Evolutionary conservation across 2,797 vertebrate genomes (phyloP), one percentile per base, ranked within the genome.

Genomic region (Tangara arthus): DNA sequence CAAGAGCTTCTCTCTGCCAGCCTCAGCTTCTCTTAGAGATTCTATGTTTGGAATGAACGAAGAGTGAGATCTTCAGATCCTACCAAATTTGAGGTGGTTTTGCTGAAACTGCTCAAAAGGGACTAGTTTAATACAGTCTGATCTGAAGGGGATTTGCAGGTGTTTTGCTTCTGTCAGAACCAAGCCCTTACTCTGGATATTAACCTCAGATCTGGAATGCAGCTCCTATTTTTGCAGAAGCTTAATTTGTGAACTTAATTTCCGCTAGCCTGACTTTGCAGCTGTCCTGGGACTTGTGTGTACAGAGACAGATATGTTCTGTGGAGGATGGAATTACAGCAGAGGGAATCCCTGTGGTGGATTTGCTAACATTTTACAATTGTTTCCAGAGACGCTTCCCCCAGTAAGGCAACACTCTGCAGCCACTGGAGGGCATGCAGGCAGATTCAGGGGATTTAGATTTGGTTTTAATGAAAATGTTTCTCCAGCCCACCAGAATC

Each of bases 231-330:
- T 96, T 95, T 95, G 94, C 95, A 95, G 93, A 91, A 96, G 96
- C 93, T 94, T 95, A 95, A 96, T 96, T 95, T 93, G 94, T 95
- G 93, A 95, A 95, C 86, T 93, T 95, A 95, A 96, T 96, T 96
- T 96, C 94, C 83, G 77, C 93, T 92, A 79, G 70, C 88, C 80
- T 96, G 90, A 92, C 94, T 96, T 95, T 96, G 96, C 96, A 96
- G 94, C 96, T 96, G 95, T 95, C 94, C 94, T 79, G 95, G 93
- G 92, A 95, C 92, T 95, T 82, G 80, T 90, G 95, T 82, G 86
- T 88, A 95, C 80, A 89, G 94, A 96, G 86, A 94, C 84, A 94
- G 91, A 95, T 93, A 94, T 79, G 82, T 91, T 96, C 80, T 93
- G 66, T 87, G 50, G 70, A 96, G 93, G 93, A 95, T 95, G 94